Base-by-base conservation (phyloP, 1,140 invertebrate genomes). In the Spodoptera frugiperda region DNA sequence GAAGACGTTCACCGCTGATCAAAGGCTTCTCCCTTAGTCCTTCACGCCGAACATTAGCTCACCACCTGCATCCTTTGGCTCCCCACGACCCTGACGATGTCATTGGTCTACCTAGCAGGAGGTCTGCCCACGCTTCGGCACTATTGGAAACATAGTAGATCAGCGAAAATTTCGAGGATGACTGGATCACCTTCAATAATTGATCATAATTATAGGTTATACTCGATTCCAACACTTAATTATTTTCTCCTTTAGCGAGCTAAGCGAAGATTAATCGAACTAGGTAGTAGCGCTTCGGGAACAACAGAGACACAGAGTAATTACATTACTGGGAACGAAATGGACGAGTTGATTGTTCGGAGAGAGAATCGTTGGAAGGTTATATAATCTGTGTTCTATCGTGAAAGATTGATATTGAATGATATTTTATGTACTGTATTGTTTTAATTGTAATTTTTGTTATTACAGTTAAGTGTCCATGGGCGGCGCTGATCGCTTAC, bases 201-300 rank as follows among this genome's bases (percentile, higher is more conserved):
- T n/a, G n/a, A 25, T 25, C 25, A 25, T 2, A 25, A 25, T 25
- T 25, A 2, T 15, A 14, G 15, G n/a, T 3, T 14, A 51, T 15
- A 25, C 5, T 4, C 25, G 2, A 0, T 3, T 25, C 49, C 15
- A 53, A 53, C 17, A 53, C 17, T 53, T 53, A 15, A 53, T 53
- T 53, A 53, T 53, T 15, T 15, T 5, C 9, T 39, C 25, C 14
- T 15, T 2, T 9, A 14, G 14, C 12, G 30, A 17, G 4, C 57
- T 39, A 61, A 61, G n/a, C 33, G 33, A 44, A 63, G 33, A 63
- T 63, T 44, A 44, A 63, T 63, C 59, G n/a, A 11, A 15, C 30
- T 44, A 63, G 33, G 54, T 12, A 44, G 59, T 9, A 63, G 11
- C 15, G 15, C 15, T 6, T 39, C 15, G n/a, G n/a, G 15, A 63